A percentile compares a stretch with the other conserved stretches of the same genome.
Evolutionary conservation across 2,888 invertebrate species (phyloP).

Genomic region (Dendrolimus pini): DNA sequence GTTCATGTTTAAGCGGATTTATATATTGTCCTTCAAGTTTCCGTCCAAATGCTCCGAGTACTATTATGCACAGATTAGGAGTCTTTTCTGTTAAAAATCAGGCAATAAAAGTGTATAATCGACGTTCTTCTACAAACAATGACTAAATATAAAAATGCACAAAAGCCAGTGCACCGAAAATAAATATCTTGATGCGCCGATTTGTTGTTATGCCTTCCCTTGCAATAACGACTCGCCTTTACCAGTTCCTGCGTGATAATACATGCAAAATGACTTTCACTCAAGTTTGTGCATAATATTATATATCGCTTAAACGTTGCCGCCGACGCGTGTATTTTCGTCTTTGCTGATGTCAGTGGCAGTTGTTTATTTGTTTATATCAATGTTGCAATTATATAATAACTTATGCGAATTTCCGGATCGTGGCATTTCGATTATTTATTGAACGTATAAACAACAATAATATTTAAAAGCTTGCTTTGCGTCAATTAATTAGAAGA

Average conservation of each 20-base stretch:
- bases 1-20: too few relatives aligned
- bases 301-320: not conserved
- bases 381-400: not conserved
- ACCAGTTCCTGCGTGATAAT: not conserved
- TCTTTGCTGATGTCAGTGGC: conserved; percentile 12
- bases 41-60: too few relatives aligned
- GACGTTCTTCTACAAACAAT: too few relatives aligned
- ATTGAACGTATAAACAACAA: too few relatives aligned
- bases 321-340: conserved; percentile 8
- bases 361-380: conserved; percentile 14
- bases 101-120: too few relatives aligned
- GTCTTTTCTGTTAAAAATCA: too few relatives aligned
- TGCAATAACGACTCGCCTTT: not conserved
- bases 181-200: not conserved
- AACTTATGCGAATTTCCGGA: not conserved
- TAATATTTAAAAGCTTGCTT: too few relatives aligned
- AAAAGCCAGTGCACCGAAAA: not conserved
- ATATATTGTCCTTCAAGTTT: too few relatives aligned
- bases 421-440: too few relatives aligned
- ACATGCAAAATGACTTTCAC: not conserved
- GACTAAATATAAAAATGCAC: too few relatives aligned
- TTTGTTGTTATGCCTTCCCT: not conserved
- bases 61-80: too few relatives aligned
- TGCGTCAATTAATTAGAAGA: too few relatives aligned
- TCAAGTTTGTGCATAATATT: not conserved